Conservation (phyloP, 2,797 vertebrate species). For the Tenualosa thibaudeaui region DNA sequence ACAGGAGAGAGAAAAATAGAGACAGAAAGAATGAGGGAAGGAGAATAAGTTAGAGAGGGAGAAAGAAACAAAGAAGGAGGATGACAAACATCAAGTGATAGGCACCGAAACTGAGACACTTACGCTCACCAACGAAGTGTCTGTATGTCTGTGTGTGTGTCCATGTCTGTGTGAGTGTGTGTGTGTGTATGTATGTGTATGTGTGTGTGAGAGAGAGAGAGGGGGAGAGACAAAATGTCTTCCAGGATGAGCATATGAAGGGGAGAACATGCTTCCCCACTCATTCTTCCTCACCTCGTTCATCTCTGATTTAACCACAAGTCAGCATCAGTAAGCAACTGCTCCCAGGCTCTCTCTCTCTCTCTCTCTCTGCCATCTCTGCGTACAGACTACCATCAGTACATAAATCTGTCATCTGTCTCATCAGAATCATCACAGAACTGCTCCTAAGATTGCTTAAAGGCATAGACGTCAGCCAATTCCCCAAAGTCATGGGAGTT, state of each 20-base stretch:
- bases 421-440: constrained; percentile 53
- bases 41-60: neutral
- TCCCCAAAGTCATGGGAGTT: neutral
- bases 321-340: neutral
- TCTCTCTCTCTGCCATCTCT: constrained; percentile 19
- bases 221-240: neutral
- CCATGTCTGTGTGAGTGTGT: neutral
- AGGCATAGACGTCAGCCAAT: constrained; percentile 34
- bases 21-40: neutral
- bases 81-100: neutral
- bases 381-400: neutral
- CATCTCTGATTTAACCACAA: constrained; percentile 6
- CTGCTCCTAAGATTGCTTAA: constrained; percentile 32
- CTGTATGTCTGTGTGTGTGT: constrained; percentile 6
- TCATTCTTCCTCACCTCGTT: neutral
- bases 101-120: neutral
- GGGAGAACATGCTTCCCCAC: neutral
- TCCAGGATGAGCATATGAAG: neutral
- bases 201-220: neutral
- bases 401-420: constrained; percentile 64
- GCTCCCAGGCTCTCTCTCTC: neutral
- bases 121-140: neutral
- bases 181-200: neutral
- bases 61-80: neutral
- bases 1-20: constrained; percentile 30